Evolutionary conservation across 2,888 invertebrate genomes (phyloP), one percentile per base, ranked within the genome.

Genomic region (Coenonympha glycerion): DNA sequence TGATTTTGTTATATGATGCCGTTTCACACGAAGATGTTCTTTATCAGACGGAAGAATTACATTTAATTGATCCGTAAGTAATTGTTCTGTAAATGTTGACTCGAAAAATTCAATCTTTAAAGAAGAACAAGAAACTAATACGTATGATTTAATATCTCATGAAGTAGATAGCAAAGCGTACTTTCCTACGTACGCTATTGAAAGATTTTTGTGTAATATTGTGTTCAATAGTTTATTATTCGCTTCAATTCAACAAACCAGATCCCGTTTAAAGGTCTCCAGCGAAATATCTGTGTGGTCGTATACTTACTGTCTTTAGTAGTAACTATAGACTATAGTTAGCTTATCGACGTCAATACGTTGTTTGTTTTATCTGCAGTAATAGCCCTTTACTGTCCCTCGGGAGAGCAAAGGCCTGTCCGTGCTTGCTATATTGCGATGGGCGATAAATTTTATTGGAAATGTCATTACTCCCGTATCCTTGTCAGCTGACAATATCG

Each of bases 381-480:
- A 57, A 56, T 52, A 55, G 48, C 55, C 57, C 49, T 39, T 55
- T 47, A 47, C 57, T 57, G 56, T 58, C 60, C 55, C 52, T 47
- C 40, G 47, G 47, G 49, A 53, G 61, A 59, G 53, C 58, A 53
- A 58, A 57, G 56, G 55, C 55, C 57, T 49, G 47, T 34, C 49
- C 8, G 46, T 41, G 44, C 49, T 52, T 57, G 49, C 50, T 52
- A 57, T 51, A 53, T 51, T 53, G 54, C 52, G 53, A 51, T 47
- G 49, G 37, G 42, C 37, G 56, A 59, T 59, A 59, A 53, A 49
- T 52, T 58, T 55, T 57, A 58, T 57, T 55, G 55, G 49, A 53
- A 52, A 57, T 56, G 59, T 58, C 59, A 55, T 57, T 55, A 57
- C 57, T 57, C 57, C 55, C 57, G 47, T 57, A 49, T 52, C 49